These are phyloP conservation scores for Drosophila borborema DNA, from an alignment of 2,888 invertebrate species.

Conservation along the genomic window DNA sequence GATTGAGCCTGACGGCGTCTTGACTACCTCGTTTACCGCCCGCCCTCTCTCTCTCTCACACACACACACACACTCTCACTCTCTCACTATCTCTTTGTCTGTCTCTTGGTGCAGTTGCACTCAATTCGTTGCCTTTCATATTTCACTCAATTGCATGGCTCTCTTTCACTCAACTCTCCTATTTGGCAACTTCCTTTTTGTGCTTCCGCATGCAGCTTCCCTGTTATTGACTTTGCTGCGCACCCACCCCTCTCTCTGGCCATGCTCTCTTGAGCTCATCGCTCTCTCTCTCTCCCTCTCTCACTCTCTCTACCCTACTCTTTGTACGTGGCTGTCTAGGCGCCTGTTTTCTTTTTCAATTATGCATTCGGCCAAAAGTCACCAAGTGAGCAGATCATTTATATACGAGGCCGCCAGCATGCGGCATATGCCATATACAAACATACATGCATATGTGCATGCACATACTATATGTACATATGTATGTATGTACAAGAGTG, in stretches of 20 bases:
- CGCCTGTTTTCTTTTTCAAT: conserved; percentile 20
- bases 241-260: not conserved
- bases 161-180: conserved; percentile 9
- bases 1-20: conserved; percentile 3
- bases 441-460: too few relatives aligned
- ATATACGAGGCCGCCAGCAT: not conserved
- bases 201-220: conserved; percentile 65
- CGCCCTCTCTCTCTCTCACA: not conserved
- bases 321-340: conserved; percentile 32
- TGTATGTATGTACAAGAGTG: not conserved
- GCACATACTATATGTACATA: not conserved
- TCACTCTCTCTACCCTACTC: not conserved
- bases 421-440: not conserved
- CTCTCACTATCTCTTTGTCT: not conserved
- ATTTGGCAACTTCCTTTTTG: conserved; percentile 60
- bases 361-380: conserved; percentile 30
- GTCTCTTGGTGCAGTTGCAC: conserved; percentile 2
- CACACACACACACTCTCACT: not conserved
- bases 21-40: too few relatives aligned
- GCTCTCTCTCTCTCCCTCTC: not conserved
- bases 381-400: conserved; percentile 46
- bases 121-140: conserved; percentile 18
- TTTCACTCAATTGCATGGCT: conserved; percentile 5
- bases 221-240: conserved; percentile 20
- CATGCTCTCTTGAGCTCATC: not conserved